Percentiles rank a stretch among this genome's conserved stretches.
Evolutionary conservation across 2,888 invertebrate species (phyloP).

Genomic region (Trachelus troglodyta): DNA sequence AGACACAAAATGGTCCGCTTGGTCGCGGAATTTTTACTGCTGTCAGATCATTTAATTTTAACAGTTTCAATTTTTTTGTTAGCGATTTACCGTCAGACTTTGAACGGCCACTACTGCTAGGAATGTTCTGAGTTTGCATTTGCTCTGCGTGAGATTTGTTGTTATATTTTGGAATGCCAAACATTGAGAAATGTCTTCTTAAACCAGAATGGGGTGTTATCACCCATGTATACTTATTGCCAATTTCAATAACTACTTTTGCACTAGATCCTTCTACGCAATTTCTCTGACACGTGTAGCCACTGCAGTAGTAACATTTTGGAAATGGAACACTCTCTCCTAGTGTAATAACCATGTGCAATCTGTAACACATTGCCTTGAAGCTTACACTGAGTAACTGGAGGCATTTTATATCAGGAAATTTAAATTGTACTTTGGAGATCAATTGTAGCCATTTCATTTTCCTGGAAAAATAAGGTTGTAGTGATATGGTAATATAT

Average conservation of each 20-base stretch:
- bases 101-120: slow-evolving; percentile 31
- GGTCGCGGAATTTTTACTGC: slow-evolving; percentile 50
- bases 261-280: slow-evolving; percentile 62
- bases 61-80: slow-evolving; percentile 52
- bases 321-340: slow-evolving; percentile 58
- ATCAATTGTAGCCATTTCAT: slow-evolving; percentile 63
- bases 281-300: slow-evolving; percentile 62
- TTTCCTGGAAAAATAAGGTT: slow-evolving; percentile 50
- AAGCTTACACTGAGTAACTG: slow-evolving; percentile 61
- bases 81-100: slow-evolving; percentile 57
- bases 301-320: slow-evolving; percentile 61
- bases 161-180: slow-evolving; percentile 62
- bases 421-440: slow-evolving; percentile 60
- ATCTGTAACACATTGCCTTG: slow-evolving; percentile 62
- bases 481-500: not conserved
- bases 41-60: slow-evolving; percentile 54
- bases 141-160: slow-evolving; percentile 45
- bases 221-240: slow-evolving; percentile 65
- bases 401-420: slow-evolving; percentile 61
- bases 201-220: slow-evolving; percentile 60
- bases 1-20: slow-evolving; percentile 63
- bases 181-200: slow-evolving; percentile 60
- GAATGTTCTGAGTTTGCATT: slow-evolving; percentile 39
- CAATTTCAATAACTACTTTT: slow-evolving; percentile 65
- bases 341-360: slow-evolving; percentile 60